Base-by-base conservation (phyloP, 2,888 invertebrate species). In the Carterocephalus palaemon region DNA sequence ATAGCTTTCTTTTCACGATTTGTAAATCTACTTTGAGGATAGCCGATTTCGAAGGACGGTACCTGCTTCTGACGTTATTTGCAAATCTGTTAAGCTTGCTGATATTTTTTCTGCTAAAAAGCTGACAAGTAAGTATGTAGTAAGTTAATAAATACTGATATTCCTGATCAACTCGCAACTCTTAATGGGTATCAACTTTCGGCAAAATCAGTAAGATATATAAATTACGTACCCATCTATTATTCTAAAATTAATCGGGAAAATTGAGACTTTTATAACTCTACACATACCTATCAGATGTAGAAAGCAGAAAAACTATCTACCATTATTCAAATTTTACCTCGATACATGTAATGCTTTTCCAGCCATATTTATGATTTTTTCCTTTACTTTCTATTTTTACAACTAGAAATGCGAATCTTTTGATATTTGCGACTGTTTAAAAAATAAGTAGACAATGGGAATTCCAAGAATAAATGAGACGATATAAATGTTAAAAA, bases 61-160 rank as follows among this genome's bases (percentile, higher is more conserved):
- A 78, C 80, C 77, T 79, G 75, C 59, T 52, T 39, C 57, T 52
- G 54, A n/a, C n/a, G n/a, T 54, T 43, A 51, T 65, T 73, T 63
- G 76, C 75, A 49, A 75, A 61, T 70, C 62, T 71, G 57, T 53
- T 23, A 29, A 22, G 32, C n/a, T 24, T 17, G 17, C 28, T 3
- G 28, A 26, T 5, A 17, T 5, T 10, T 32, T 1, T 4, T 16
- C 23, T 7, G 23, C n/a, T 22, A 2, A 23, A 36, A 36, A 7
- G 15, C 8, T n/a, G 8, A 28, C 38, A 19, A n/a, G 20, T 8
- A n/a, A 39, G 6, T 20, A 8, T 8, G n/a, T n/a, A n/a, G n/a
- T n/a, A n/a, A n/a, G n/a, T n/a, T n/a, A n/a, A n/a, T n/a, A n/a
- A n/a, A n/a, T n/a, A n/a, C n/a, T n/a, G n/a, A n/a, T n/a, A n/a